phyloP scores from a whole-genome alignment of 2,797 vertebrate species.

The Etheostoma perlongum region DNA sequence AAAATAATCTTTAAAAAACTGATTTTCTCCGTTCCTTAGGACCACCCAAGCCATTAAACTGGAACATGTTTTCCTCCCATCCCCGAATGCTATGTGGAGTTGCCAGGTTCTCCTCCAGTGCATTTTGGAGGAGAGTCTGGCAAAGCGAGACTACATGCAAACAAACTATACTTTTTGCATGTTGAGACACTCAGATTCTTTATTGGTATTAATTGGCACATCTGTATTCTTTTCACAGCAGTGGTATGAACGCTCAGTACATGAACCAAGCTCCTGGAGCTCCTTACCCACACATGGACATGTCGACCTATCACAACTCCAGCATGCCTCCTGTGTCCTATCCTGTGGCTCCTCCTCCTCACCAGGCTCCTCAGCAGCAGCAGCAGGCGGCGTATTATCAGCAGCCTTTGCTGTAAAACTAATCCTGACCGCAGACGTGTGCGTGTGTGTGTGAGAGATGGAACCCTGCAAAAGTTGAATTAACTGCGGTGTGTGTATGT shows the following conservation, averaged over 20 bases:
- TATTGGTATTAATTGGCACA: background rate
- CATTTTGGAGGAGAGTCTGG: too few relatives aligned
- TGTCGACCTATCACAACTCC: slow-evolving; percentile 90
- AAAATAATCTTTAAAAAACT: too few relatives aligned
- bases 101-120: too few relatives aligned
- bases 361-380: slow-evolving; percentile 84
- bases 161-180: background rate
- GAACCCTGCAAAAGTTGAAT: slow-evolving; percentile 15
- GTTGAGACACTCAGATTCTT: background rate
- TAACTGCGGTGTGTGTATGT: slow-evolving; percentile 24
- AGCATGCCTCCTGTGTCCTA: slow-evolving; percentile 87
- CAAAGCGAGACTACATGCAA: background rate
- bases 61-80: too few relatives aligned
- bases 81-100: too few relatives aligned
- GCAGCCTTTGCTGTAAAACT: slow-evolving; percentile 92
- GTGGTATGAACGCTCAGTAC: slow-evolving; percentile 86
- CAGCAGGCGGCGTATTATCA: slow-evolving; percentile 88
- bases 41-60: too few relatives aligned
- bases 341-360: slow-evolving; percentile 82
- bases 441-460: background rate
- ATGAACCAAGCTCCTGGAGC: slow-evolving; percentile 84
- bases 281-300: slow-evolving; percentile 87
- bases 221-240: slow-evolving; percentile 76
- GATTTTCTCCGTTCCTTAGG: too few relatives aligned
- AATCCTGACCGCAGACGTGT: slow-evolving; percentile 7